Evolutionary conservation across 2,113 vertebrate genomes (phyloP).

Genomic region (Cichladusa arquata): DNA sequence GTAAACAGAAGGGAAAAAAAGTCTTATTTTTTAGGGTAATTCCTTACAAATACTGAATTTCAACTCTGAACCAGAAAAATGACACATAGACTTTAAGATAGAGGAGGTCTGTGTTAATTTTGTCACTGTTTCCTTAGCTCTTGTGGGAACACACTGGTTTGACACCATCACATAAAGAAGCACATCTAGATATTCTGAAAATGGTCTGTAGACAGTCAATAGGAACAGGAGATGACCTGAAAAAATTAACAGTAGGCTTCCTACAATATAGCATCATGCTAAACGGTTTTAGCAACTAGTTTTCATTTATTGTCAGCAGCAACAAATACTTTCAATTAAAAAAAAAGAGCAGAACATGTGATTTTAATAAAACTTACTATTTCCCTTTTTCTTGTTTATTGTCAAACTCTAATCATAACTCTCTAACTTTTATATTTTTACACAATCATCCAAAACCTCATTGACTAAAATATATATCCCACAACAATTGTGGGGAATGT

Average conservation of each 20-base stretch:
- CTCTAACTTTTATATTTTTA: slow-evolving; percentile 70
- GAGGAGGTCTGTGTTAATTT: neutral
- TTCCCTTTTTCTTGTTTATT: slow-evolving; percentile 66
- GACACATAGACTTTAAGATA: neutral
- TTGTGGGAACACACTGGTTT: neutral
- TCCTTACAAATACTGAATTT: neutral
- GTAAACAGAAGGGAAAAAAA: neutral
- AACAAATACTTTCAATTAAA: neutral
- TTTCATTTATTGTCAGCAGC: neutral
- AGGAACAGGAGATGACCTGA: neutral
- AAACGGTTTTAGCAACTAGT: neutral
- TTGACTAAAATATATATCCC: slow-evolving; percentile 64
- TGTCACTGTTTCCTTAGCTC: neutral
- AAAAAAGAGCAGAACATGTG: slow-evolving; percentile 45
- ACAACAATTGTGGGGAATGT: slow-evolving; percentile 68
- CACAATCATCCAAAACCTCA: slow-evolving; percentile 67
- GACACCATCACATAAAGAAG: neutral
- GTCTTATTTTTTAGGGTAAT: neutral
- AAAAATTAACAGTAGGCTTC: neutral
- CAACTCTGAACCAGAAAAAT: neutral
- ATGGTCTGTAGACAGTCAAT: neutral
- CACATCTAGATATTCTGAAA: neutral
- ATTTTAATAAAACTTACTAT: slow-evolving; percentile 60
- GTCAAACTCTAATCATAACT: slow-evolving; percentile 67
- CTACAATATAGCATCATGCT: neutral